Percentiles rank a stretch among this genome's conserved stretches.
Evolutionary conservation across 2,888 invertebrate species (phyloP).

Genomic region (Poecilobothrus nobilitatus): DNA sequence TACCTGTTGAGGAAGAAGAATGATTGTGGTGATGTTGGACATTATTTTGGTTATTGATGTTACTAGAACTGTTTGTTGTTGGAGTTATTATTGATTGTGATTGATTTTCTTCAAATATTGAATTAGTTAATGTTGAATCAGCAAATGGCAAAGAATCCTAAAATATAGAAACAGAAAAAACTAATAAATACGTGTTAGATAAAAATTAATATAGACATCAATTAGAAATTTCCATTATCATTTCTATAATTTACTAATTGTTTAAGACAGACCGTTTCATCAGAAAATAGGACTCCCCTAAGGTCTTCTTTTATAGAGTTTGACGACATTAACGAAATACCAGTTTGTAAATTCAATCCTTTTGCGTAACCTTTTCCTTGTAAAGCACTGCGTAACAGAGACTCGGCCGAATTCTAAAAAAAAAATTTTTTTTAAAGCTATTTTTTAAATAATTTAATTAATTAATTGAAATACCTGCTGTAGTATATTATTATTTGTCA

Average conservation of each 20-base stretch:
- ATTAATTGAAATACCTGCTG: constrained; percentile 34
- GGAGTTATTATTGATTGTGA: constrained; percentile 22
- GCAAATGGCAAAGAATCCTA: constrained; percentile 40
- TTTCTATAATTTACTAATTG: neutral
- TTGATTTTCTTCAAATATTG: constrained; percentile 39
- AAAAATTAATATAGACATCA: neutral
- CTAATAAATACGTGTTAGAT: neutral
- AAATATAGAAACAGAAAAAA: constrained; percentile 4
- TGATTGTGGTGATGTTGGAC: constrained; percentile 20
- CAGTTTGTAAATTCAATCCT: constrained; percentile 41
- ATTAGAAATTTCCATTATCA: no score
- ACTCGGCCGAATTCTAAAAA: constrained; percentile 53
- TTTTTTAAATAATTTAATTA: neutral
- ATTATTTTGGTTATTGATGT: constrained; percentile 22
- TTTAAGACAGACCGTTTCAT: constrained; percentile 39
- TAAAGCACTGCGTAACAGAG: constrained; percentile 69
- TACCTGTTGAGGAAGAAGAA: constrained; percentile 27
- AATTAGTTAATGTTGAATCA: constrained; percentile 39
- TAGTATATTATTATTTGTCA: constrained; percentile 61
- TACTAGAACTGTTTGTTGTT: constrained; percentile 23
- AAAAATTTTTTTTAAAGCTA: constrained; percentile 11
- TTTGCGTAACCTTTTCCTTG: constrained; percentile 62
- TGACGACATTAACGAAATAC: constrained; percentile 35
- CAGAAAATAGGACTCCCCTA: constrained; percentile 49
- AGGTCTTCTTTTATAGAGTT: constrained; percentile 52